Base-by-base conservation (phyloP, 1,140 invertebrate genomes). In the Meloidogyne floridensis region DNA sequence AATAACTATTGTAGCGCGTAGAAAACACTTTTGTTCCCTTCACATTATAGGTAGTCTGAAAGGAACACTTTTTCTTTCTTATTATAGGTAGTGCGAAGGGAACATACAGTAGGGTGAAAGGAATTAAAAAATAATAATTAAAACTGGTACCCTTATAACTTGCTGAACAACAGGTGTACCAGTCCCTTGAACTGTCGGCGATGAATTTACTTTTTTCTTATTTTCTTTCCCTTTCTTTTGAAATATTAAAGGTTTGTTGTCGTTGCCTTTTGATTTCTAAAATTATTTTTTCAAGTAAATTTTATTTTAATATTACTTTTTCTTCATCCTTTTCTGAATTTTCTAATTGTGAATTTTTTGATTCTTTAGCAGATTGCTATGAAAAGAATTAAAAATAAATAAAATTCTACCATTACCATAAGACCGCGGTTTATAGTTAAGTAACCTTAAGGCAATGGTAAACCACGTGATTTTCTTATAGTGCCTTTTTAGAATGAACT, bases 191-290 rank as follows among this genome's bases (percentile, higher is more conserved):
- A n/a, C 15, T 6, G 59, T 65, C 5, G 59, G 59, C 1, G 59
- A 0, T 65, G 15, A n/a, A 65, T 65, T 65, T 65, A 65, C 59
- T 65, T n/a, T 15, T 65, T 65, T 65, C n/a, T 65, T 65, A 65
- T 65, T 65, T 65, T 65, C 59, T 18, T 65, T 65, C 4, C 15
- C 59, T n/a, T 65, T 65, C 59, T 65, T 65, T 65, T 65, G 59
- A 65, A 65, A 65, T 5, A 65, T 65, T 65, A 65, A n/a, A n/a
- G 59, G 59, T n/a, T 65, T 65, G n/a, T 65, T 65, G n/a, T 65
- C 59, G 7, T 65, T n/a, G 4, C 59, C 59, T n/a, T 65, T 65
- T 65, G 15, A 0, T 2, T 65, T 65, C 59, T 65, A 18, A 65
- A 65, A 59, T 59, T 15, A 15, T 59, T 65, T 3, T 59, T 15